Percentiles rank a stretch among this genome's conserved stretches.
Conservation (phyloP, 2,797 vertebrate species). For the Thaleichthys pacificus region DNA sequence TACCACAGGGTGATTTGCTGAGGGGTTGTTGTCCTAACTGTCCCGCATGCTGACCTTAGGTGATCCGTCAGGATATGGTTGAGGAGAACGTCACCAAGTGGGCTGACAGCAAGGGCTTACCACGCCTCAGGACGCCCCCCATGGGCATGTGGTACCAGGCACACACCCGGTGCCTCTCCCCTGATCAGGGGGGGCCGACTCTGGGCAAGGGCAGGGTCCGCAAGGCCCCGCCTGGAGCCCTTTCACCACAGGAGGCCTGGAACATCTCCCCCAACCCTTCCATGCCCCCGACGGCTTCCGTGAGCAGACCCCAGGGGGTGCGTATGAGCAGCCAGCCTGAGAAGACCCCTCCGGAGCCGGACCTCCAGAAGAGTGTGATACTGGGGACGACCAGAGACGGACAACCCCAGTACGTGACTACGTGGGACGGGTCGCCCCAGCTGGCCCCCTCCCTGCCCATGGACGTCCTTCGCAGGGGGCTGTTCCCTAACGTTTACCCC, state of each 20-base stretch:
- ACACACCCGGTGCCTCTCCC: slow-evolving; percentile 42
- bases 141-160: slow-evolving; percentile 33
- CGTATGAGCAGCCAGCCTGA: slow-evolving; percentile 44
- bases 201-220: not conserved
- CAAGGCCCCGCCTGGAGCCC: not conserved
- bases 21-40: not conserved
- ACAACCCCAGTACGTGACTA: slow-evolving; percentile 37
- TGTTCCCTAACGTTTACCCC: slow-evolving; percentile 65
- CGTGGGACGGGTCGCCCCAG: slow-evolving; percentile 45
- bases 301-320: slow-evolving; percentile 48
- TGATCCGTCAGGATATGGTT: slow-evolving; percentile 25
- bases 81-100: slow-evolving; percentile 52
- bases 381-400: slow-evolving; percentile 38
- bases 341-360: slow-evolving; percentile 26
- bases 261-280: slow-evolving; percentile 34
- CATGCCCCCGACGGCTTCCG: slow-evolving; percentile 18
- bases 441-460: slow-evolving; percentile 55
- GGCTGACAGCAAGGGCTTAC: slow-evolving; percentile 58
- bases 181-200: slow-evolving; percentile 9
- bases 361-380: slow-evolving; percentile 52
- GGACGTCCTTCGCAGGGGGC: slow-evolving; percentile 59
- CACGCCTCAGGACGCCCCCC: slow-evolving; percentile 25
- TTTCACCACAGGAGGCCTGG: slow-evolving; percentile 12
- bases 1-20: no score
- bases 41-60: slow-evolving; percentile 31